Base-by-base conservation (phyloP, 2,888 invertebrate genomes). In the Lissocephala sabroskyi region DNA sequence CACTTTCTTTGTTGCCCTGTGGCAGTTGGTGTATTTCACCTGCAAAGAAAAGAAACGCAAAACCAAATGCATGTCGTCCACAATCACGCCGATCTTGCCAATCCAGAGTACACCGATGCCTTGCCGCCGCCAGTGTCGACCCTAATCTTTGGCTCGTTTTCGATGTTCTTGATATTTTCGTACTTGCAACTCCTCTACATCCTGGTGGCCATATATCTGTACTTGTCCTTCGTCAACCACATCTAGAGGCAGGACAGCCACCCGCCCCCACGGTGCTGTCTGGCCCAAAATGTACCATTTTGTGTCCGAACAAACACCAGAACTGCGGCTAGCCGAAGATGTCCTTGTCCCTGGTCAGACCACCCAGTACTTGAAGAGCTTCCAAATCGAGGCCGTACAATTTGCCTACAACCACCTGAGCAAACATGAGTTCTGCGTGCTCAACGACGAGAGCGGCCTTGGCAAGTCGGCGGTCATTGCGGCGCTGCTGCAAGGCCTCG, bases 81-180 rank as follows among this genome's bases (percentile, higher is more conserved):
- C 44, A 66, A 45, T 44, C 48, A 23, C 19, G 62, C 36, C 33
- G 70, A 76, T 59, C 42, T 59, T 26, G 46, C 55, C 10, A 49
- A 51, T 51, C 68, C 66, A 48, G 83, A 84, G 60, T 74, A 75
- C 47, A 74, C 79, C 52, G 84, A 84, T 63, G 78, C 76, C 4
- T n/a, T n/a, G n/a, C 77, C 80, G 32, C 52, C 73, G 19, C 63
- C 78, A 35, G 71, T 80, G 33, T 66, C 68, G 10, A 71, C 74
- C 18, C 62, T 82, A 55, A 68, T 80, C 36, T 65, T 82, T 49
- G 80, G 80, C 7, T 79, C 83, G 10, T 81, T 81, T 50, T 82
- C 80, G 45, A 82, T 84, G 82, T 84, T 84, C 62, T 66, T 84
- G 3, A 74, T 83, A 59, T 84, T 84, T 61, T 81, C 79, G 40